Base-by-base conservation (phyloP, 2,888 invertebrate species). In the Meteorus cinctellus region DNA sequence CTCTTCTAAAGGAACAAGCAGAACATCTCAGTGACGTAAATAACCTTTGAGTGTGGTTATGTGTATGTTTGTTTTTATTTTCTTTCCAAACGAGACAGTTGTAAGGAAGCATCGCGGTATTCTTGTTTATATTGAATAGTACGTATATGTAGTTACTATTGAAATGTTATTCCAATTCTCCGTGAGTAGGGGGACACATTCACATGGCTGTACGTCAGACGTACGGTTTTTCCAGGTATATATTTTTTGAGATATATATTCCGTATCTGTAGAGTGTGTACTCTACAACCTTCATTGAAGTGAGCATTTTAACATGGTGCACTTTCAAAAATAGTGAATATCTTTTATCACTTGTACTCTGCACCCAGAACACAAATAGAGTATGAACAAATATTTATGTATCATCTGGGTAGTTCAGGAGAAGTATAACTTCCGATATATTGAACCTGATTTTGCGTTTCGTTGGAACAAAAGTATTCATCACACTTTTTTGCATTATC, bases 31-130 rank as follows among this genome's bases (percentile, higher is more conserved):
- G n/a, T 48, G 48, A 48, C 48, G n/a, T 48, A 48, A 48, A 48
- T 48, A 48, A 48, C n/a, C 48, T 48, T 48, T 48, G 48, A 48
- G 48, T 48, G n/a, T 48, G 48, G 41, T 41, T 48, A 45, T 45
- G 16, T 16, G 16, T 48, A 3, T 48, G 48, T 48, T 48, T 41
- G 41, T 10, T 48, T 48, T 48, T 48, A n/a, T 48, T 48, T n/a
- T 48, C n/a, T 48, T n/a, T 48, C 16, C 16, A 48, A 48, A 16
- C 16, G n/a, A 48, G 48, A 48, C 48, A 48, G 16, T 48, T 48
- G 48, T 48, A 48, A 48, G n/a, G 48, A 48, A 48, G n/a, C 48
- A 48, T 48, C 48, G 2, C 4, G 4, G 48, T n/a, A 48, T 48
- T 48, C 16, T 48, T 48, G 48, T 48, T 48, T 48, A 48, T 48